Percentiles rank a stretch among this genome's conserved stretches.
Evolutionary conservation across 2,113 vertebrate genomes (phyloP).

Genomic region (Tauraco erythrolophus): DNA sequence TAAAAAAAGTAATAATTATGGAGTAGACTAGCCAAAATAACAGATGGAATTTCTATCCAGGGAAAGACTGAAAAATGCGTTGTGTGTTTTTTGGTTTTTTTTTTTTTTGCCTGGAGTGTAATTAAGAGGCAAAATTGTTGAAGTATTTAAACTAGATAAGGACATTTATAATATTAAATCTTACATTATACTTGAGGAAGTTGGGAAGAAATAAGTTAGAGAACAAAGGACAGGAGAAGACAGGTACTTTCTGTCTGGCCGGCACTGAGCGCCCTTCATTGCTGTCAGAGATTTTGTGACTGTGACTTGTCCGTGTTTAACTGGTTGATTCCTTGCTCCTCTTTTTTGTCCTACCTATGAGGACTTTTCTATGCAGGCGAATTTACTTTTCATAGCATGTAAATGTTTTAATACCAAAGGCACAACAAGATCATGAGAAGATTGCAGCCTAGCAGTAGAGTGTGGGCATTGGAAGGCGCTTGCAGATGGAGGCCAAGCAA

Average conservation of each 20-base stretch:
- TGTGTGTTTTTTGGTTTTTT: too few species aligned
- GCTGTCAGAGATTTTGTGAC: background rate
- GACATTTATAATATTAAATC: background rate
- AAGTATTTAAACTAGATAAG: background rate
- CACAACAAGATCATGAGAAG: fast-evolving
- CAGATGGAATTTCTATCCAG: background rate
- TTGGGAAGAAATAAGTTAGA: background rate
- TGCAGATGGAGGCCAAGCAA: background rate
- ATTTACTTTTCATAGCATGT: background rate
- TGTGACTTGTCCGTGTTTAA: background rate
- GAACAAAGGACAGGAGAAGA: background rate
- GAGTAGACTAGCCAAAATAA: background rate
- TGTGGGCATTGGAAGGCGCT: fast-evolving
- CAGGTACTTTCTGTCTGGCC: background rate
- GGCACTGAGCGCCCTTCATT: background rate
- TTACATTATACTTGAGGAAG: background rate
- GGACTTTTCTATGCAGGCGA: background rate
- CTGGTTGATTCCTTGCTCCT: background rate
- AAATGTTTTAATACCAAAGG: background rate
- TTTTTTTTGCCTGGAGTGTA: background rate
- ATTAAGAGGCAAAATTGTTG: background rate
- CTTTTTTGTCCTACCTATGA: background rate
- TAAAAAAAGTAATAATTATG: background rate
- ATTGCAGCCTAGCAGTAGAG: background rate
- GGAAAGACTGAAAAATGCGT: background rate